Percentiles rank a stretch among this genome's conserved stretches.
Conservation (phyloP, 2,888 invertebrate genomes). For the Pammene aurita region DNA sequence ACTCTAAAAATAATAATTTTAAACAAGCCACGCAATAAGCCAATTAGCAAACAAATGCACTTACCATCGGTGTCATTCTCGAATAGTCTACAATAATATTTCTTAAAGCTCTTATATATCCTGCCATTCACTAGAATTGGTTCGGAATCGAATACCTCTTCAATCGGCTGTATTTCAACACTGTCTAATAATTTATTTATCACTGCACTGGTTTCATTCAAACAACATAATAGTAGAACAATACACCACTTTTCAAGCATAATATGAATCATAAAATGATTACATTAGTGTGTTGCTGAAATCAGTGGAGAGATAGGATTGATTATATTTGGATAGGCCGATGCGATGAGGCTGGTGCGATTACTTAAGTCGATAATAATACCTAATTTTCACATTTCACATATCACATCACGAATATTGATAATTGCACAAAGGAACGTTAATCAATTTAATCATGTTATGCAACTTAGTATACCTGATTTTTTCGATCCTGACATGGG, state of each 20-base stretch:
- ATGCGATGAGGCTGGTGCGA: slow-evolving; percentile 9
- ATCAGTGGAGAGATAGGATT: slow-evolving; percentile 29
- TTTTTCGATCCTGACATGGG: too few relatives aligned
- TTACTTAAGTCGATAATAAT: slow-evolving; percentile 1
- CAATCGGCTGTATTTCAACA: slow-evolving; percentile 19
- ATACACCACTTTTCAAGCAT: slow-evolving; percentile 7
- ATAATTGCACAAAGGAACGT: too few relatives aligned
- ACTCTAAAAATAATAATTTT: background rate
- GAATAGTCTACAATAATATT: slow-evolving; percentile 27
- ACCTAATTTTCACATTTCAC: background rate
- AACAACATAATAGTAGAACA: slow-evolving; percentile 9
- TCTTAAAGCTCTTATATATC: slow-evolving; percentile 24
- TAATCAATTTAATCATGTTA: too few relatives aligned
- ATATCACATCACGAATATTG: too few relatives aligned
- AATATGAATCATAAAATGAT: background rate
- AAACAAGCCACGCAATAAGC: background rate
- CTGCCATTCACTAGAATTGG: slow-evolving; percentile 28
- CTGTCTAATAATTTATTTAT: slow-evolving; percentile 6
- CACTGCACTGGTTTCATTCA: slow-evolving; percentile 11
- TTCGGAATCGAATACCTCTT: background rate
- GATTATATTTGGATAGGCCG: slow-evolving; percentile 9
- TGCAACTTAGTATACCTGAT: too few relatives aligned
- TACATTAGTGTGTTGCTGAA: slow-evolving; percentile 24
- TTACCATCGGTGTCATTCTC: slow-evolving; percentile 13
- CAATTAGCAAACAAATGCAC: background rate